Base-by-base conservation (phyloP, 2,888 invertebrate species). In the Rhingia campestris region DNA sequence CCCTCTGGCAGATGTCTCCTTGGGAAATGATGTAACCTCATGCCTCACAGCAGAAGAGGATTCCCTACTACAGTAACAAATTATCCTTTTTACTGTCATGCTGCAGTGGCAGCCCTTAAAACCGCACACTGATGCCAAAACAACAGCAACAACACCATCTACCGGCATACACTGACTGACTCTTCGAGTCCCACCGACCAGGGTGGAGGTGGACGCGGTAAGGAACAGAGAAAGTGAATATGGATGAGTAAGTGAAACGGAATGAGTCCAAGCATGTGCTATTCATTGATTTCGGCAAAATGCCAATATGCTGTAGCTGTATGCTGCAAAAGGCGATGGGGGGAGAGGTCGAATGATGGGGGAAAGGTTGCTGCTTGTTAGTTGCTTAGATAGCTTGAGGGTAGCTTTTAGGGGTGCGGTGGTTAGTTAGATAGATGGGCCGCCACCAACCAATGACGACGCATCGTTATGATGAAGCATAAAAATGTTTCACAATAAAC, bases 251-350 rank as follows among this genome's bases (percentile, higher is more conserved):
- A 79, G 64, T 64, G 64, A 41, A 74, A 70, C 54, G 59, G 79
- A 64, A 59, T 63, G 64, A 84, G 67, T 54, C 64, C 70, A 84
- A 84, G 39, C 84, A 75, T 84, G 80, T 80, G 80, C 70, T 53
- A 75, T 80, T 84, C 80, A 84, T 84, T 75, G 84, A 84, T 84
- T 84, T 66, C 74, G 74, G 75, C 74, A 64, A 10, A 54, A 63
- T 70, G 70, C 70, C 84, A 80, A 80, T 75, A 70, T 70, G 58
- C 37, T 70, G 41, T 22, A 39, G 22, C 22, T 22, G 1, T 22
- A 22, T 22, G 22, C 22, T 22, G 22, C 22, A 22, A 22, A 22
- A 22, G 22, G 22, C 2, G 22, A 22, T 22, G 22, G 22, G 22
- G 22, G 22, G 22, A 2, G 22, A 22, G 22, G 22, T 22, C 22